Evolutionary conservation across 1,140 invertebrate species (phyloP), one percentile per base, ranked within the genome.

Genomic region (Trichonephila clavipes): DNA sequence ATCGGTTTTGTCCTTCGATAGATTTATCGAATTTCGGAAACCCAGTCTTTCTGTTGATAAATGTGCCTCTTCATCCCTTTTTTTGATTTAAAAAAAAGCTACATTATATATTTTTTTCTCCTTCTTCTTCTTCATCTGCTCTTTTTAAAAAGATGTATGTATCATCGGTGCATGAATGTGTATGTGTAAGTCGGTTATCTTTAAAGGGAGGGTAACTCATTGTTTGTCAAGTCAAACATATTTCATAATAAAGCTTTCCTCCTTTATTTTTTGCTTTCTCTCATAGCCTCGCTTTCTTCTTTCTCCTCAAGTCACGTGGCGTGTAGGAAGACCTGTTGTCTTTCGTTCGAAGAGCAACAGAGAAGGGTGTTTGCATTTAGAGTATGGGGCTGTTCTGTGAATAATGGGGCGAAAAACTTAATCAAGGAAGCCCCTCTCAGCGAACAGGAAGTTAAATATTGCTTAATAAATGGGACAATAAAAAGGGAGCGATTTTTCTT

Each of bases 141-240:
- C 51, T 51, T 51, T 51, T 51, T 51, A 51, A 51, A 83, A 83
- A 83, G 51, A 83, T 77, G 72, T 77, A 85, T 85, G 58, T 59
- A 85, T 77, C 28, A 28, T 77, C 28, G 72, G 82, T 81, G 72
- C 69, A 90, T 82, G 59, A 72, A 77, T 77, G 69, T 90, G 64
- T 51, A 18, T 72, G 21, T 69, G 89, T 82, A 28, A 58, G 58
- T 72, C 64, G 28, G 51, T 90, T 90, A 90, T 90, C 89, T 90
- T 81, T 77, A 19, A 62, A 34, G 51, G n/a, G 51, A 59, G 44
- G 72, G 16, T 12, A 66, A n/a, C 62, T 87, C 91, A 92, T 92
- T 92, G 91, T 92, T 92, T 92, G 91, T 92, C 91, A 87, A 92
- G 90, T 87, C 91, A 77, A 92, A 86, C 91, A 92, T 92, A 87